A percentile compares a stretch with the other conserved stretches of the same genome.
Evolutionary conservation across 2,113 vertebrate genomes (phyloP).

Genomic region (Clarias macrocephalus): DNA sequence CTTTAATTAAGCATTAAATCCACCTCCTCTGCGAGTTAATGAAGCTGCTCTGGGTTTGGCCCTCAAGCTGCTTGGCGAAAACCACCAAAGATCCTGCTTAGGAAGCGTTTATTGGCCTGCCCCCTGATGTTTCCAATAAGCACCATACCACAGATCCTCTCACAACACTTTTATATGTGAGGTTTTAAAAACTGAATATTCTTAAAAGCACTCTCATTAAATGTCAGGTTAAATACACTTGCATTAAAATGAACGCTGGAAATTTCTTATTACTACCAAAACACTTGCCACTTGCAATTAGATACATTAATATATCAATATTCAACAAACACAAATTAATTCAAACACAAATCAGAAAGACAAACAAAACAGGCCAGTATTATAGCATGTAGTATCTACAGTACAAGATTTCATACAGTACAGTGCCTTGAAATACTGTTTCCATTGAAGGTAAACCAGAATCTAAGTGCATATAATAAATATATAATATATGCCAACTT

Average conservation of each 20-base stretch:
- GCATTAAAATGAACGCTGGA: constrained; percentile 31
- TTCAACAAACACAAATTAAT: background rate
- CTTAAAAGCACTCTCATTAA: constrained; percentile 40
- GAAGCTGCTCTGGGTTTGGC: constrained; percentile 51
- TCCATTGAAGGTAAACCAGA: background rate
- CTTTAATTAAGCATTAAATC: constrained; percentile 59
- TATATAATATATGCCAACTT: background rate
- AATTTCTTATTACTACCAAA: background rate
- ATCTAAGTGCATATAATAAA: background rate
- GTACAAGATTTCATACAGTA: constrained; percentile 4
- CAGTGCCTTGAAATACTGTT: background rate
- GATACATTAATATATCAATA: background rate
- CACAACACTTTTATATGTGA: constrained; percentile 50
- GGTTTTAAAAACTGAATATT: constrained; percentile 45
- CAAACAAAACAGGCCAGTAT: background rate
- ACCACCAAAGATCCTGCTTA: constrained; percentile 41
- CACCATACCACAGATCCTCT: constrained; percentile 25
- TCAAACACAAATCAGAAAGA: background rate
- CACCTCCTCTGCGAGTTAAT: constrained; percentile 48
- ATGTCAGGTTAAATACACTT: constrained; percentile 43
- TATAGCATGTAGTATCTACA: background rate
- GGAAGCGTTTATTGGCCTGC: constrained; percentile 44
- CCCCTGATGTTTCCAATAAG: constrained; percentile 49
- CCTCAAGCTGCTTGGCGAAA: constrained; percentile 46
- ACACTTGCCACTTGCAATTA: background rate